phyloP scores from a whole-genome alignment of 2,113 vertebrate species.

The Stigmatopora argus region DNA sequence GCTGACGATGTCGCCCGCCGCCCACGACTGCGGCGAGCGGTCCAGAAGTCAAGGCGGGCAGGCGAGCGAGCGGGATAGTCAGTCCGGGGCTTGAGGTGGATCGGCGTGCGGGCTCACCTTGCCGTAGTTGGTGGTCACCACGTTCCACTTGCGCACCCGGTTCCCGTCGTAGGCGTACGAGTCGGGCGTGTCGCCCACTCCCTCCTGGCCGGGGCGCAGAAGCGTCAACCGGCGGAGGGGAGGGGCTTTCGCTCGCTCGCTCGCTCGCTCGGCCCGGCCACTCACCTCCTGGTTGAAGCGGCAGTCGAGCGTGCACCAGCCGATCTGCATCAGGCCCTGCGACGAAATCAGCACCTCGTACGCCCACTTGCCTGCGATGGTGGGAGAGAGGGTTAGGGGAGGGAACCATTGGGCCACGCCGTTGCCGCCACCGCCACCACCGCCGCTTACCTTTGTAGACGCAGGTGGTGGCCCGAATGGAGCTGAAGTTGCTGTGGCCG shows the following conservation, averaged over 20 bases:
- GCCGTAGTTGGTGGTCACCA: conserved; percentile 95
- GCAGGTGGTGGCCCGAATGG: conserved; percentile 92
- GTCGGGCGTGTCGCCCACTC: conserved; percentile 91
- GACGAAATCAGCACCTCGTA: conserved; percentile 98
- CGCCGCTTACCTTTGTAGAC: conserved; percentile 84
- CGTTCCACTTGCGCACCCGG: conserved; percentile 95
- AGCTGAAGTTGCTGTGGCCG: conserved; percentile 97
- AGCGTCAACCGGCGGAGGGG: neutral
- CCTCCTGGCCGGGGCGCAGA: conserved; percentile 74
- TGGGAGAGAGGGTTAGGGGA: too few relatives aligned
- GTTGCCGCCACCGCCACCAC: too few relatives aligned
- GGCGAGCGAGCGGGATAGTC: too few relatives aligned
- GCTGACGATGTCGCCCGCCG: conserved; percentile 95
- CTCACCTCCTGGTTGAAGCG: conserved; percentile 97
- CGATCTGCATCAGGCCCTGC: conserved; percentile 98
- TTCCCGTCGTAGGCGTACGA: conserved; percentile 96
- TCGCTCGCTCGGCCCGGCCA: too few relatives aligned
- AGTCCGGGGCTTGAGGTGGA: too few relatives aligned
- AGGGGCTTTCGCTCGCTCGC: too few relatives aligned
- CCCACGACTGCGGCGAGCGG: conserved; percentile 80
- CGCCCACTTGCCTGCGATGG: conserved; percentile 84
- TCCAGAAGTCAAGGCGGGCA: too few relatives aligned
- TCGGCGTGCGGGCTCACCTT: conserved; percentile 75
- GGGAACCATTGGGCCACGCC: too few relatives aligned
- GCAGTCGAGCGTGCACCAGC: conserved; percentile 95